A percentile compares a stretch with the other conserved stretches of the same genome.
Evolutionary conservation across 1,140 invertebrate species (phyloP).

Genomic region (Bombus huntii): DNA sequence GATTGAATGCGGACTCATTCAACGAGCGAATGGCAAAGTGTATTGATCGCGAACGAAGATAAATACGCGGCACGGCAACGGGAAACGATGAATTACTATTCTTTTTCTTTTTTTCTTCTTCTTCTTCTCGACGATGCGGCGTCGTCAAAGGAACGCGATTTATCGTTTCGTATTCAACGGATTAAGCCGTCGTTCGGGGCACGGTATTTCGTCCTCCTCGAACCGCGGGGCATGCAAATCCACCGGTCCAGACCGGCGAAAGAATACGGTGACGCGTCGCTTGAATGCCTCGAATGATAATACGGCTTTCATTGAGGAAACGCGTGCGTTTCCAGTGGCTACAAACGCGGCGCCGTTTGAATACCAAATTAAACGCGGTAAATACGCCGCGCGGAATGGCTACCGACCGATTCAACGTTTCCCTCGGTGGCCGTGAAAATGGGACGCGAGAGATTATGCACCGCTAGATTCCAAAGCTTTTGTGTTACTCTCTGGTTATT

Average conservation of each 20-base stretch:
- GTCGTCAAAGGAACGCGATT: conserved; percentile 39
- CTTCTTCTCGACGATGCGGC: neutral
- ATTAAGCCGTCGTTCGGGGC: conserved; percentile 42
- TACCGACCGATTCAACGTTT: conserved; percentile 7
- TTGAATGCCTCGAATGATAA: conserved; percentile 45
- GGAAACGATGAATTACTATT: conserved; percentile 37
- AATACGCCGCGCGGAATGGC: conserved; percentile 8
- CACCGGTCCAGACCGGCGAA: conserved; percentile 17
- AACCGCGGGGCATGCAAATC: conserved; percentile 36
- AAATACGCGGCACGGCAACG: conserved; percentile 18
- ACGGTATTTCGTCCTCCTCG: neutral
- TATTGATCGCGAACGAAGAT: conserved; percentile 53
- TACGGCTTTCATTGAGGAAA: conserved; percentile 19
- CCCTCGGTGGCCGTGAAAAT: neutral
- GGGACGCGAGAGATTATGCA: neutral
- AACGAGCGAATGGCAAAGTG: conserved; percentile 38
- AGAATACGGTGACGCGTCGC: conserved; percentile 53
- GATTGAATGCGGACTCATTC: conserved; percentile 40
- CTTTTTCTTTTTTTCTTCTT: neutral
- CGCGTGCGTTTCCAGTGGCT: conserved; percentile 5
- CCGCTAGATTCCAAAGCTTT: neutral
- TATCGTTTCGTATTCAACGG: conserved; percentile 49
- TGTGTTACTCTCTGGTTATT: neutral
- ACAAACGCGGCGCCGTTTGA: conserved; percentile 10
- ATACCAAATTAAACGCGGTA: conserved; percentile 35